Evolutionary conservation across 1,140 invertebrate genomes (phyloP), one percentile per base, ranked within the genome.

Genomic region (Apolygus lucorum): DNA sequence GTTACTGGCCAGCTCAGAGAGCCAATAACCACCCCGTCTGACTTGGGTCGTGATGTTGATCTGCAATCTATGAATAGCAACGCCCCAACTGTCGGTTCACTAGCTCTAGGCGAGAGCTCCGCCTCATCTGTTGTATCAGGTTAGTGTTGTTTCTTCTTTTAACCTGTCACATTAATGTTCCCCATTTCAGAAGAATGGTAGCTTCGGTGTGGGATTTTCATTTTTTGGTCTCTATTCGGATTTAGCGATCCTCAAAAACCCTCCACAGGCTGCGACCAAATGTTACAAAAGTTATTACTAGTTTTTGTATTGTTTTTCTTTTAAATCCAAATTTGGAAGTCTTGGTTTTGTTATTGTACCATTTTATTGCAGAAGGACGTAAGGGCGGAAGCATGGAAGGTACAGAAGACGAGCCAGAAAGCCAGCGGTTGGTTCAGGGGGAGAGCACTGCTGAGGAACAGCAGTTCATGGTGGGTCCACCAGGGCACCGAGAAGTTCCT

Each of bases 1-100:
- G 75, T 76, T 26, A 75, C 75, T 21, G 76, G 76, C 14, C 76
- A 76, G 28, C 25, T 62, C 14, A 66, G 59, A 54, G 68, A 72
- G 21, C 64, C 59, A 17, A 28, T 59, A 8, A 22, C 54, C 4
- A 14, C 54, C 4, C 49, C 29, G 2, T 17, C 25, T 21, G 52
- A 52, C 25, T 2, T n/a, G 67, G n/a, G n/a, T n/a, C n/a, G n/a
- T n/a, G n/a, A n/a, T n/a, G 49, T 14, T 1, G 49, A 59, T 14
- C 8, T 59, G 8, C 54, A 59, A 24, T 59, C 54, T 4, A 49
- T 49, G 34, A 49, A 8, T 49, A 49, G 34, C 34, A 59, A 59
- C 22, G 54, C 54, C 22, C 11, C 54, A 13, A 59, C 54, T 14
- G 22, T 59, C 22, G 54, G 54, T 8, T 59, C 54, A 24, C 22